These are phyloP conservation scores for Luidia sarsii DNA, from an alignment of 53 echinoderm and acorn worm genomes.

Conservation along the genomic window DNA sequence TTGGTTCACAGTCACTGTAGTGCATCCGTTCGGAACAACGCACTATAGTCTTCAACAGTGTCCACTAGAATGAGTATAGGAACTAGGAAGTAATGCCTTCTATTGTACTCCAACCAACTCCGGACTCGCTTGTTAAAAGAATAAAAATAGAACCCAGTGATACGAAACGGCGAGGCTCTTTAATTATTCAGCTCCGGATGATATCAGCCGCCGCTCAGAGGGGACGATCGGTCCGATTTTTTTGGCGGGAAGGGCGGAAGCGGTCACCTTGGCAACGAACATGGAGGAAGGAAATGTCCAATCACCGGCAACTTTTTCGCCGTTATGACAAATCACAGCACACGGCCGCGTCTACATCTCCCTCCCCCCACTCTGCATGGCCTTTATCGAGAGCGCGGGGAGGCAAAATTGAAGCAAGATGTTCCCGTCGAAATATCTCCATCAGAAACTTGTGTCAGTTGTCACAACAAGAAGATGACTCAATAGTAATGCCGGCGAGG, in stretches of 20 bases:
- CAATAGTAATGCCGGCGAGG: conserved; percentile 3
- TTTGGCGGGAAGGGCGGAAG: neutral
- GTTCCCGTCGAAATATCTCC: neutral
- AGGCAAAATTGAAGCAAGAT: conserved; percentile 49
- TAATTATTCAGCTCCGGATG: neutral
- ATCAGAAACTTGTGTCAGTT: neutral
- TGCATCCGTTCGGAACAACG: too few species aligned
- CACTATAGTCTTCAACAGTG: too few species aligned
- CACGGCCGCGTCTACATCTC: too few species aligned
- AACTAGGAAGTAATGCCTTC: too few species aligned
- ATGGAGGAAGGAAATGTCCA: conserved; percentile 42
- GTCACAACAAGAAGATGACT: conserved; percentile 8
- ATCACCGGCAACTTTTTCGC: conserved; percentile 25
- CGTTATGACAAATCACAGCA: conserved; percentile 39
- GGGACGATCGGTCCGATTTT: neutral
- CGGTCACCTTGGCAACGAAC: conserved; percentile 10
- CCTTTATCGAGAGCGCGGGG: neutral
- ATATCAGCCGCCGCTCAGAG: neutral
- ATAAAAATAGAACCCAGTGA: too few species aligned
- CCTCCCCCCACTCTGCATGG: neutral
- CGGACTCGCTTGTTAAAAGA: too few species aligned
- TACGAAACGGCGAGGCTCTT: too few species aligned
- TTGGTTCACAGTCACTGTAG: too few species aligned
- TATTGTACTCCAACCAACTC: too few species aligned
- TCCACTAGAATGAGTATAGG: too few species aligned